Conservation (phyloP, 2,888 invertebrate genomes). For the Pinctada fucata region DNA sequence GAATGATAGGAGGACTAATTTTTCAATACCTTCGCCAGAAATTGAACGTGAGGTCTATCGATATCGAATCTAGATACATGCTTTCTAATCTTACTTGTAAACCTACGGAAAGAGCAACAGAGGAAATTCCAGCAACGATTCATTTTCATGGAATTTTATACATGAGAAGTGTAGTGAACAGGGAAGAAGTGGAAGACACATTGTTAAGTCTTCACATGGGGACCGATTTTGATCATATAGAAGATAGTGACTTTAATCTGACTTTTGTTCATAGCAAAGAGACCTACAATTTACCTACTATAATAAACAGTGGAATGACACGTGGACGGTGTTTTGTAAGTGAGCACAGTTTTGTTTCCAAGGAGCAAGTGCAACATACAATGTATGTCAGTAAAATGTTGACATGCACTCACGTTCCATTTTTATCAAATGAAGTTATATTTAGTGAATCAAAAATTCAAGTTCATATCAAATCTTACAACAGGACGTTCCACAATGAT, state of each 20-base stretch:
- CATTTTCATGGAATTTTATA: not conserved
- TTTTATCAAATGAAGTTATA: not conserved
- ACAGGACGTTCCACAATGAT: not conserved
- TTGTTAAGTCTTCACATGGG: not conserved
- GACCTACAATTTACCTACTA: not conserved
- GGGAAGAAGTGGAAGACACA: not conserved
- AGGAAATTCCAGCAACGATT: not conserved
- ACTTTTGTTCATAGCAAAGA: not conserved
- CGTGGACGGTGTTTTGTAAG: not conserved
- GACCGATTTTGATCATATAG: not conserved
- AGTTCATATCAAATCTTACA: not conserved
- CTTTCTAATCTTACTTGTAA: not conserved
- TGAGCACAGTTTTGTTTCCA: not conserved
- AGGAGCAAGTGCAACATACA: not conserved
- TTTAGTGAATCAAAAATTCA: not conserved
- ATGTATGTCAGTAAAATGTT: not conserved
- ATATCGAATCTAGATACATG: not conserved
- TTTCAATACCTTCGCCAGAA: not conserved
- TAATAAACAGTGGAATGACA: not conserved
- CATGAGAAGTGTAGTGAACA: not conserved
- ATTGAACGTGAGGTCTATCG: not conserved
- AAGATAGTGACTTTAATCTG: not conserved
- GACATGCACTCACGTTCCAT: not conserved
- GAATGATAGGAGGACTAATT: not conserved
- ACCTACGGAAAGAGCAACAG: not conserved